These are phyloP conservation scores for Garrulus glandarius DNA, from an alignment of 2,797 vertebrate species.

Conservation along the genomic window DNA sequence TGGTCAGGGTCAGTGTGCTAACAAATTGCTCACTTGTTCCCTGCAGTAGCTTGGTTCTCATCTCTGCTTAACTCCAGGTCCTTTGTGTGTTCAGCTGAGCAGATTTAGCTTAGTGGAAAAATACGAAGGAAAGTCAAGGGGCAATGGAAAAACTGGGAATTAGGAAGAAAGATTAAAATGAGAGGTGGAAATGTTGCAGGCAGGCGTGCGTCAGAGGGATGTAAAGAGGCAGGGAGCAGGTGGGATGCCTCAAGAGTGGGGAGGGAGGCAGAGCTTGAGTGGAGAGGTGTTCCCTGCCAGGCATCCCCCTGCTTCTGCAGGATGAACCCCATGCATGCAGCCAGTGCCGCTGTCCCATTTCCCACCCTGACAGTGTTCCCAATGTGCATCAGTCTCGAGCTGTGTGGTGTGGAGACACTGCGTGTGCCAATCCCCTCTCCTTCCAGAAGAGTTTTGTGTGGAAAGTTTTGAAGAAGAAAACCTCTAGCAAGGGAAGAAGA, in stretches of 20 bases:
- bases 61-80: not conserved
- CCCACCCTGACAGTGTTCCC: not conserved
- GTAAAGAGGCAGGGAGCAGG: not conserved
- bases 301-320: not conserved
- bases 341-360: not conserved
- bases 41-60: not conserved
- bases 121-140: not conserved
- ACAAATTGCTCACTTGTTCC: not conserved
- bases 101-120: not conserved
- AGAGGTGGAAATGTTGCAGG: not conserved
- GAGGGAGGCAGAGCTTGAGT: not conserved
- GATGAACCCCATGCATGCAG: not conserved
- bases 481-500: not conserved
- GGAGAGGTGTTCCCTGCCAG: not conserved
- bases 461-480: slow-evolving; percentile 16
- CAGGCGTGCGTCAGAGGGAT: not conserved
- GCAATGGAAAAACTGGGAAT: not conserved
- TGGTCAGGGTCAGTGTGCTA: not conserved
- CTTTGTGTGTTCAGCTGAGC: not conserved
- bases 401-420: rapidly evolving
- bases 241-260: not conserved
- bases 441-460: not conserved
- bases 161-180: not conserved
- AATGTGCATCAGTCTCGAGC: not conserved
- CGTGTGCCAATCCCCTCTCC: not conserved